phyloP scores from a whole-genome alignment of 1,140 invertebrate genomes.

The Bombus superbus region DNA sequence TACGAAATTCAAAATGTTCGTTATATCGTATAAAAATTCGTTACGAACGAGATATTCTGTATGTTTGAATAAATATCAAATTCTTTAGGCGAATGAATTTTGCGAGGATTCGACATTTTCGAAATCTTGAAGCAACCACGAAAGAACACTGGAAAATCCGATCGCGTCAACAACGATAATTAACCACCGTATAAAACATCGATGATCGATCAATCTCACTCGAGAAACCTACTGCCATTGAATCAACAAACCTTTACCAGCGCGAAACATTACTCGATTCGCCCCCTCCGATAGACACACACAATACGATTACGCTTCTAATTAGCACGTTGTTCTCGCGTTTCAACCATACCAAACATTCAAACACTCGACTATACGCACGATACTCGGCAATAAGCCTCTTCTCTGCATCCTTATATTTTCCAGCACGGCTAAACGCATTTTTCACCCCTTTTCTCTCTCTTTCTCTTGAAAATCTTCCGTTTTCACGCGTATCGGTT shows the following conservation, averaged over 20 bases:
- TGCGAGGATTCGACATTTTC: no score
- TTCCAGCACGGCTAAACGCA: background rate
- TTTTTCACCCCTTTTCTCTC: background rate
- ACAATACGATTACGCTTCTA: slow-evolving; percentile 32
- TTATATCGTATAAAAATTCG: no score
- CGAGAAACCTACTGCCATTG: background rate
- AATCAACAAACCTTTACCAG: slow-evolving; percentile 7
- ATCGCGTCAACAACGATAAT: background rate
- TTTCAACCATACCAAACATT: slow-evolving; percentile 8
- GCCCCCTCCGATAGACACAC: background rate
- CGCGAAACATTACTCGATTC: slow-evolving; percentile 17
- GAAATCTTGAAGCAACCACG: background rate
- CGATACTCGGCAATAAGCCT: background rate
- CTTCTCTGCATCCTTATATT: background rate
- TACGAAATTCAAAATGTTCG: no score
- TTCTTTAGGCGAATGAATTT: background rate
- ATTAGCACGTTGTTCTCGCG: slow-evolving; percentile 25
- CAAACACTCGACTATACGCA: no score
- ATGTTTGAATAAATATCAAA: background rate
- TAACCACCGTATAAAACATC: slow-evolving; percentile 3
- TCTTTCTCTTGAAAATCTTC: background rate
- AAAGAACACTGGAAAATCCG: no score
- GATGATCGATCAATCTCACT: slow-evolving; percentile 4
- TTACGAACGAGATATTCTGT: no score
- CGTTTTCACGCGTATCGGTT: background rate